Conservation (phyloP, 2,113 vertebrate genomes). For the Mesocricetus auratus region DNA sequence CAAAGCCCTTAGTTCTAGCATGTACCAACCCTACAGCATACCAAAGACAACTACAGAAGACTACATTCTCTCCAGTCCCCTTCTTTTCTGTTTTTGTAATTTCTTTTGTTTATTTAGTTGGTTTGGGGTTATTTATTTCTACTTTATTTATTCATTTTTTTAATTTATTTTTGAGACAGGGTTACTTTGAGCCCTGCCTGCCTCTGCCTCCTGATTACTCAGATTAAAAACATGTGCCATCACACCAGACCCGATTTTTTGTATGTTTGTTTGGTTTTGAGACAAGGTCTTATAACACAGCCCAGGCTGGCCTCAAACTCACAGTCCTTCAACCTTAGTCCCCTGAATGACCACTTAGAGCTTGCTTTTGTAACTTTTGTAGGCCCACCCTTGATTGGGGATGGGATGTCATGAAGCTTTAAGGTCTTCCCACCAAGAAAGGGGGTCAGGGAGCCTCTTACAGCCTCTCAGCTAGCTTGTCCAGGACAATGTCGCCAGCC, state of each 20-base stretch:
- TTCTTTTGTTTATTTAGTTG: neutral
- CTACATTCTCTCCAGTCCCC: neutral
- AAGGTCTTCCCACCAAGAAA: neutral
- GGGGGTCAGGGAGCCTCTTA: conserved; percentile 78
- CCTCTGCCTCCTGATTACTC: neutral
- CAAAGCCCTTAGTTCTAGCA: neutral
- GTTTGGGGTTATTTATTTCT: neutral
- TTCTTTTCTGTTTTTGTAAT: neutral
- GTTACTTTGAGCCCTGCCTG: neutral
- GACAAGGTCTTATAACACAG: neutral
- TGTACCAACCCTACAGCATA: neutral
- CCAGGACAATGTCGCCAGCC: conserved; percentile 87
- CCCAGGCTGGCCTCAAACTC: neutral
- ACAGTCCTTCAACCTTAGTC: neutral
- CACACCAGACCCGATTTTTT: neutral
- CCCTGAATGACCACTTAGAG: neutral
- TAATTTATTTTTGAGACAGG: neutral
- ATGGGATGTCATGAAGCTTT: neutral
- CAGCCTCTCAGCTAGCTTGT: conserved; percentile 88
- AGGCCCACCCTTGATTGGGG: neutral
- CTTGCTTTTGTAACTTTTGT: neutral
- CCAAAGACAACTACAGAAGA: no score
- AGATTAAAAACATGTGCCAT: neutral
- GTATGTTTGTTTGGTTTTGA: neutral
- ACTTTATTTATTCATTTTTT: neutral